Base-by-base conservation (phyloP, 2,888 invertebrate species). In the Candidula unifasciata region DNA sequence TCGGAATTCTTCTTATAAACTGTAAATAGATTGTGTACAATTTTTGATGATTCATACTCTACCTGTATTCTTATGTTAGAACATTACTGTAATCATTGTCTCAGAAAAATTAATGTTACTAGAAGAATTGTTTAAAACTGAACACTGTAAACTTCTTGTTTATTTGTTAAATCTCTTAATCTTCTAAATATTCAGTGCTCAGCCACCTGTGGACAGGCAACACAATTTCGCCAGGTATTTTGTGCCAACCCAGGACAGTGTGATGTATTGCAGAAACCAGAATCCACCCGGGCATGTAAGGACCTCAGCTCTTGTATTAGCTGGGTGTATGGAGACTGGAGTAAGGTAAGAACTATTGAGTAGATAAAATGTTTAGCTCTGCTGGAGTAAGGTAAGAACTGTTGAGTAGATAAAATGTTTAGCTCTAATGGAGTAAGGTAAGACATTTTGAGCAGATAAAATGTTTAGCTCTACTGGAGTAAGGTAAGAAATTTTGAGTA, bases 321-420 rank as follows among this genome's bases (percentile, higher is more conserved):
- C 64, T 94, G 94, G 94, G 92, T 93, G 18, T 91, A 93, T 37
- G 94, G 94, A 5, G 92, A 93, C 27, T 94, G 94, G 94, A 94
- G 94, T 85, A 89, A 91, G 89, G 93, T 93, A 87, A 74, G 21
- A 54, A 74, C n/a, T n/a, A 6, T n/a, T 44, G 21, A 8, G 13
- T 44, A 54, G 21, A 30, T 74, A 54, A 74, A n/a, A n/a, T n/a
- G n/a, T n/a, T n/a, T n/a, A n/a, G n/a, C n/a, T n/a, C n/a, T n/a
- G n/a, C 27, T 94, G 94, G 94, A 94, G 94, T 85, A 89, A 91
- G 89, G 93, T 93, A 87, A 74, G 21, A 54, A 74, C n/a, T n/a
- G 8, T n/a, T 44, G 21, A 8, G 13, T 44, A 54, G 21, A 30
- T 74, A 54, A 74, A n/a, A n/a, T n/a, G n/a, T n/a, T n/a, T n/a